A percentile compares a stretch with the other conserved stretches of the same genome.
phyloP scores from a whole-genome alignment of 2,113 vertebrate species.

The Bombycilla garrulus region DNA sequence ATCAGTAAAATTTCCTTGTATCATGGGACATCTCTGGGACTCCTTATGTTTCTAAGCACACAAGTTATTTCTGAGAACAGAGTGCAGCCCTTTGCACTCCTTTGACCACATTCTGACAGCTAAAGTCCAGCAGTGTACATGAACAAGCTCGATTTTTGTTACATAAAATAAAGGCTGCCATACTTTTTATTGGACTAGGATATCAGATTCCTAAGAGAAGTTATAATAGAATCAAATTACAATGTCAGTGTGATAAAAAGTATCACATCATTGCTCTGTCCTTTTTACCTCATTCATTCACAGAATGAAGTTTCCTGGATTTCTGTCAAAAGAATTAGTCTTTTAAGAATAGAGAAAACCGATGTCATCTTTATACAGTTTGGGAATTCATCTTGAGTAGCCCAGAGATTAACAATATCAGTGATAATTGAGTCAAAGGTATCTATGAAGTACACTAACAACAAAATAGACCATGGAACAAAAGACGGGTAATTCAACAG shows the following conservation, averaged over 20 bases:
- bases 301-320: slow-evolving; percentile 64
- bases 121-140: background rate
- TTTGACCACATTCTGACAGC: slow-evolving; percentile 5
- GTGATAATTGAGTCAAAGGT: slow-evolving; percentile 29
- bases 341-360: slow-evolving; percentile 45
- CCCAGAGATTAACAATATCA: slow-evolving; percentile 55
- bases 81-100: background rate
- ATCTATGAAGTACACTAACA: slow-evolving; percentile 1
- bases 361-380: slow-evolving; percentile 50
- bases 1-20: slow-evolving; percentile 8
- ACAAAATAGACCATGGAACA: slow-evolving; percentile 30
- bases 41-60: background rate
- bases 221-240: slow-evolving; percentile 36
- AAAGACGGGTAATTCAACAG: slow-evolving; percentile 30
- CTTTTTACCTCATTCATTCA: slow-evolving; percentile 65
- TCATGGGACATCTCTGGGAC: background rate
- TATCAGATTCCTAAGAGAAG: slow-evolving; percentile 17
- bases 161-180: slow-evolving; percentile 28
- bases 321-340: slow-evolving; percentile 50
- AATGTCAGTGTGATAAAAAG: slow-evolving; percentile 49
- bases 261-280: slow-evolving; percentile 28
- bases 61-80: background rate
- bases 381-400: slow-evolving; percentile 46
- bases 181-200: slow-evolving; percentile 20
- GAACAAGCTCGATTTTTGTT: slow-evolving; percentile 20